Evolutionary conservation across 2,888 invertebrate species (phyloP), one percentile per base, ranked within the genome.

Genomic region (Sicus ferrugineus): DNA sequence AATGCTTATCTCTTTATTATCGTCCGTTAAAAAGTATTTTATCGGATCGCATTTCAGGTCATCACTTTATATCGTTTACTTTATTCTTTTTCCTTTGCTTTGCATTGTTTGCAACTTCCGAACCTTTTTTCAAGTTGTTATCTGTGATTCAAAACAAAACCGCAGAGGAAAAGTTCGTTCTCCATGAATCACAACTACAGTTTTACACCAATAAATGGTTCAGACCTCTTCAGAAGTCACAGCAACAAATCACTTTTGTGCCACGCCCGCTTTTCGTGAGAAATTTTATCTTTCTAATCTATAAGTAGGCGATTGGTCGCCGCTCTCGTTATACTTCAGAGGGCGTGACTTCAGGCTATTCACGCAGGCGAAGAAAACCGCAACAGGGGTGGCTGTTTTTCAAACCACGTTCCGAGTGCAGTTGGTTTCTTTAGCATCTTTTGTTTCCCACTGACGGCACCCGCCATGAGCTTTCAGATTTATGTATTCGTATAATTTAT

Each of bases 11-110:
- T n/a, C 48, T 19, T n/a, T 56, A 5, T 28, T 6, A 26, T 30
- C n/a, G 56, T 1, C 16, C 9, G 1, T 30, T 56, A 9, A 14
- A 28, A 56, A 23, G 30, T 56, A 56, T 34, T 67, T 67, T 67
- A 67, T 67, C 61, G 21, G 58, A 34, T 48, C 61, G 61, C 23
- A 68, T 68, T 68, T 59, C 52, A 68, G 68, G 38, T 68, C 62
- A 61, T 62, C 68, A 50, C 38, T 19, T 34, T 26, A 67, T 34
- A 56, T 56, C 38, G 23, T 42, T 38, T 54, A n/a, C n/a, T n/a
- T n/a, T n/a, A n/a, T 34, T 34, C 38, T 30, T 21, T 16, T 28
- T 56, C 58, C 38, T 59, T 67, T 67, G 48, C 52, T 19, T 4
- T 38, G 42, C 54, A 52, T 52, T 68, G 38, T 62, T 67, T 46